Percentiles rank a stretch among this genome's conserved stretches.
Evolutionary conservation across 1,140 invertebrate species (phyloP).

Genomic region (Ptiloglossa arizonensis): DNA sequence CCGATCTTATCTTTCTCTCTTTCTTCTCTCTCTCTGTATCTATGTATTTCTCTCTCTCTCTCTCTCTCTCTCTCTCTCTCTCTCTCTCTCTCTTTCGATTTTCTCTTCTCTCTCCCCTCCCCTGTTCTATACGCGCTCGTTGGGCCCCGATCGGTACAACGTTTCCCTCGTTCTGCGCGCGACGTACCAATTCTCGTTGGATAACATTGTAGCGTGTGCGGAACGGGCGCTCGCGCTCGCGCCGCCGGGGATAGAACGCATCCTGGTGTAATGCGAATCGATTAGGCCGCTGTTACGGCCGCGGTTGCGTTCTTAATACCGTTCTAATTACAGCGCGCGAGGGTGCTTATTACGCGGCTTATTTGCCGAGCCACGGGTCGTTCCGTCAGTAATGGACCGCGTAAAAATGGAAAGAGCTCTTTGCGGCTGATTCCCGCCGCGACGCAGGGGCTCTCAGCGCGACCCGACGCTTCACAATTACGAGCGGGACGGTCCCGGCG

Average conservation of each 20-base stretch:
- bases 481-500: too few relatives aligned
- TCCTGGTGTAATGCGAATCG: neutral
- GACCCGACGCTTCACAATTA: too few relatives aligned
- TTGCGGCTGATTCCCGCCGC: neutral
- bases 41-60: too few relatives aligned
- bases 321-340: slow-evolving; percentile 13
- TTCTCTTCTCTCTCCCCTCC: too few relatives aligned
- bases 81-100: too few relatives aligned
- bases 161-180: neutral
- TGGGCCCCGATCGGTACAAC: too few relatives aligned
- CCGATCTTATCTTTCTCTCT: too few relatives aligned
- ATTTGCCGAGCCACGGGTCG: slow-evolving; percentile 3
- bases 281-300: slow-evolving; percentile 3
- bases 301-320: slow-evolving; percentile 7
- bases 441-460: slow-evolving; percentile 10
- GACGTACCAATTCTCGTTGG: neutral
- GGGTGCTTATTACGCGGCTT: slow-evolving; percentile 22
- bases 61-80: too few relatives aligned
- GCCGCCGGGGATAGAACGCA: neutral
- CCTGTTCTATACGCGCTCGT: too few relatives aligned
- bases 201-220: slow-evolving; percentile 22
- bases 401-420: neutral
- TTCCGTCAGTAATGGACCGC: slow-evolving; percentile 9
- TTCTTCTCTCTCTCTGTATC: too few relatives aligned
- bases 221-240: neutral